Percentiles rank a stretch among this genome's conserved stretches.
Evolutionary conservation across 2,113 vertebrate genomes (phyloP).

Genomic region (Siniperca knerii): DNA sequence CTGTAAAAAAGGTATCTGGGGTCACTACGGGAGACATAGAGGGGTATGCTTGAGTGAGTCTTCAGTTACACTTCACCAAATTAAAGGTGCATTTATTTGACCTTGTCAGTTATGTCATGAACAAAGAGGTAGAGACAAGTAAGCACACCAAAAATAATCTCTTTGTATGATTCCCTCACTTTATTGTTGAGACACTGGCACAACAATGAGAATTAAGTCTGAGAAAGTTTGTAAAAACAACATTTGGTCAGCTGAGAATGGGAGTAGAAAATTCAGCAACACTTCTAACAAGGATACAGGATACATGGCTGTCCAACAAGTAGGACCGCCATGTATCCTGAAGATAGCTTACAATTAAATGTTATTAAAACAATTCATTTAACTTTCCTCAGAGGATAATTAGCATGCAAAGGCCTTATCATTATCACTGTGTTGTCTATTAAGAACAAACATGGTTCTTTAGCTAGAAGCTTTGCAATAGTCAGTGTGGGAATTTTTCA

Average conservation of each 20-base stretch:
- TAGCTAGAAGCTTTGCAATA: too few relatives aligned
- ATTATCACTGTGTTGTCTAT: too few relatives aligned
- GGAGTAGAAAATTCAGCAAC: not conserved
- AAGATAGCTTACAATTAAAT: not conserved
- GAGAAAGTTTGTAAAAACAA: not conserved
- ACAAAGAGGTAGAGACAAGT: constrained; percentile 18
- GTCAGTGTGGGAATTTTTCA: too few relatives aligned
- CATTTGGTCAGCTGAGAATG: not conserved
- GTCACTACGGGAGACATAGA: constrained; percentile 32
- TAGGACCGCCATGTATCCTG: not conserved
- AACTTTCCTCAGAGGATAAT: not conserved
- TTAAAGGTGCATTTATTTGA: constrained; percentile 62
- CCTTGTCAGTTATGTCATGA: constrained; percentile 55
- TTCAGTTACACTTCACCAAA: constrained; percentile 69
- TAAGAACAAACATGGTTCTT: too few relatives aligned
- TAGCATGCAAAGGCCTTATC: too few relatives aligned
- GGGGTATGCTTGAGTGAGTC: constrained; percentile 58
- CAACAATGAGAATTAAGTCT: not conserved
- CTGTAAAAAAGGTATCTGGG: constrained; percentile 33
- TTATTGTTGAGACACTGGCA: not conserved
- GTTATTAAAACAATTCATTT: not conserved
- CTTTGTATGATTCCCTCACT: constrained; percentile 13
- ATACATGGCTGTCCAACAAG: not conserved
- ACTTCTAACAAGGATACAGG: too few relatives aligned
- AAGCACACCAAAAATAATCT: constrained; percentile 7